A percentile compares a stretch with the other conserved stretches of the same genome.
These are phyloP conservation scores for Mythimna albipuncta DNA, from an alignment of 2,888 invertebrate species.

Conservation along the genomic window DNA sequence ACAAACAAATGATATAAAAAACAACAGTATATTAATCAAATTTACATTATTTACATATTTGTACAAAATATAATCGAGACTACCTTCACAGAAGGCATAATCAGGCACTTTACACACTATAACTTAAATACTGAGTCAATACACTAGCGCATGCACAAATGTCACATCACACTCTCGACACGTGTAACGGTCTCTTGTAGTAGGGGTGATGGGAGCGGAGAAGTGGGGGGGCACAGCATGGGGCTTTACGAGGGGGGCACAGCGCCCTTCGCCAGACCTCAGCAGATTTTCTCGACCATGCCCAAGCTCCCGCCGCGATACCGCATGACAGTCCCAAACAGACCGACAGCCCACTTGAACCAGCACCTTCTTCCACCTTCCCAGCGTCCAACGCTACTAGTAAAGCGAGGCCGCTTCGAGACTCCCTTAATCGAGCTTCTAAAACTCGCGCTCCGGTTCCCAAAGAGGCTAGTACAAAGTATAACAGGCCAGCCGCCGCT, in stretches of 20 bases:
- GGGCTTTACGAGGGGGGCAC: constrained; percentile 86
- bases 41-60: constrained; percentile 86
- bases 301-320: constrained; percentile 92
- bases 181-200: constrained; percentile 85
- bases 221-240: constrained; percentile 81
- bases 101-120: constrained; percentile 68
- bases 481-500: constrained; percentile 94
- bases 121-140: constrained; percentile 58
- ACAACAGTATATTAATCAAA: constrained; percentile 84
- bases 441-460: constrained; percentile 93
- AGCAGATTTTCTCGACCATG: constrained; percentile 90
- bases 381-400: constrained; percentile 88
- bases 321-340: constrained; percentile 92
- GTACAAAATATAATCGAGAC: constrained; percentile 79
- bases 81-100: constrained; percentile 89
- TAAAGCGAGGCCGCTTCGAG: constrained; percentile 83
- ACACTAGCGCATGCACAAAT: constrained; percentile 6
- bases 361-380: constrained; percentile 69
- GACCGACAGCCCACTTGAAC: constrained; percentile 87
- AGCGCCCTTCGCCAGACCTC: constrained; percentile 91
- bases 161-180: constrained; percentile 82
- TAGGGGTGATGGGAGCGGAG: constrained; percentile 81
- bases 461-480: constrained; percentile 93
- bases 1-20: constrained; percentile 76
- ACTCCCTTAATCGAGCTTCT: constrained; percentile 89